A percentile compares a stretch with the other conserved stretches of the same genome.
These are phyloP conservation scores for Saccopteryx leptura DNA, from an alignment of 2,113 vertebrate genomes.

Conservation along the genomic window DNA sequence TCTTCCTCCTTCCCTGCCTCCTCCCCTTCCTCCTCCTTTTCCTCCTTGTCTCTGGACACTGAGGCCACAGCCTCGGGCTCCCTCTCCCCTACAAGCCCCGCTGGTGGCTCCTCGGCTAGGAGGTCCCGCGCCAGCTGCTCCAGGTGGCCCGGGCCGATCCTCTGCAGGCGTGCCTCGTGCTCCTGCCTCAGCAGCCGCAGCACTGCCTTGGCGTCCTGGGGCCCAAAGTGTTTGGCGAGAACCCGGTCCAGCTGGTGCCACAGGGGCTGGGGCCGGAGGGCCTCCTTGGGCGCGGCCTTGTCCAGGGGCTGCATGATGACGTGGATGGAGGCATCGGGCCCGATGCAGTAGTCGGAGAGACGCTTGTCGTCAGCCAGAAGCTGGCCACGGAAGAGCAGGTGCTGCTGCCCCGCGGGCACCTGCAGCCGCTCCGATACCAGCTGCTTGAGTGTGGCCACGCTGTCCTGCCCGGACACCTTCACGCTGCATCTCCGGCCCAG, in stretches of 20 bases:
- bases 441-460: slow-evolving; percentile 74
- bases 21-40: neutral
- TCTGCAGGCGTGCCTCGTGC: slow-evolving; percentile 24
- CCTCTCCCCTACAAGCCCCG: neutral
- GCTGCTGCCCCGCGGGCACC: slow-evolving; percentile 66
- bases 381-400: slow-evolving; percentile 71
- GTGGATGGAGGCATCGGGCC: slow-evolving; percentile 40
- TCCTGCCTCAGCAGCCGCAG: slow-evolving; percentile 65
- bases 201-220: slow-evolving; percentile 61
- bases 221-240: slow-evolving; percentile 72
- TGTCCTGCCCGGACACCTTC: slow-evolving; percentile 70
- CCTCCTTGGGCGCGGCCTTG: neutral
- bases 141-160: slow-evolving; percentile 62
- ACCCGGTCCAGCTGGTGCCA: slow-evolving; percentile 68
- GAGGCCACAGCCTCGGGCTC: neutral
- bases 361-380: slow-evolving; percentile 74
- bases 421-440: slow-evolving; percentile 65
- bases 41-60: neutral
- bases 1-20: neutral
- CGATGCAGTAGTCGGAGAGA: slow-evolving; percentile 66
- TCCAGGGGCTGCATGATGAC: slow-evolving; percentile 67
- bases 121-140: slow-evolving; percentile 66
- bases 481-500: slow-evolving; percentile 76
- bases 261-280: slow-evolving; percentile 26
- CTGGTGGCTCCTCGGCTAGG: neutral